Evolutionary conservation across 2,888 invertebrate genomes (phyloP).

Genomic region (Schrankia costaestrigalis): DNA sequence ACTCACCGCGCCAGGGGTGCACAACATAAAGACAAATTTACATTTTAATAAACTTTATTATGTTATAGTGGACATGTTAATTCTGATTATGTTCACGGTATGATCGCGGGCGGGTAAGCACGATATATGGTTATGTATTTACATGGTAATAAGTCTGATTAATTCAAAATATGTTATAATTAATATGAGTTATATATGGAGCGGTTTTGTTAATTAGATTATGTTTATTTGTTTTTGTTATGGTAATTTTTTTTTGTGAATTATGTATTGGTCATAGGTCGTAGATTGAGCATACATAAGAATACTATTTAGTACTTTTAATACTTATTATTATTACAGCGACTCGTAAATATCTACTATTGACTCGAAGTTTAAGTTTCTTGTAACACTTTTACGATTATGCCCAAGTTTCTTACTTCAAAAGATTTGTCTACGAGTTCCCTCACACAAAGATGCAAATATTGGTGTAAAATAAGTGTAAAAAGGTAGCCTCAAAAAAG

Average conservation of each 20-base stretch:
- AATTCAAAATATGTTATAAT: constrained; percentile 8
- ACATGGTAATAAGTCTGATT: constrained; percentile 10
- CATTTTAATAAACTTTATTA: constrained; percentile 58
- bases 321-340: too few species aligned
- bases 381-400: too few species aligned
- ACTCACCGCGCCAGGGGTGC: constrained; percentile 59
- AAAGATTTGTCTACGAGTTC: too few species aligned
- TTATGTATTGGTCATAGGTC: too few species aligned
- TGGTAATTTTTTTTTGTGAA: constrained; percentile 5
- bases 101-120: constrained; percentile 16
- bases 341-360: too few species aligned
- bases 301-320: too few species aligned
- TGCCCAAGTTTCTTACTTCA: too few species aligned
- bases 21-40: constrained; percentile 51
- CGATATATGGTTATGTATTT: constrained; percentile 9
- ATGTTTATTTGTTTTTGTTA: constrained; percentile 10
- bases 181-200: constrained; percentile 7
- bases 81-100: constrained; percentile 31
- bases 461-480: too few species aligned
- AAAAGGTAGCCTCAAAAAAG: too few species aligned
- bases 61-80: constrained; percentile 40
- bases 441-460: too few species aligned
- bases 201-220: constrained; percentile 1
- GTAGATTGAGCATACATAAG: too few species aligned
- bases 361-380: too few species aligned